These are phyloP conservation scores for Drosophila pseudotalamancana DNA, from an alignment of 2,888 invertebrate genomes.

Conservation along the genomic window DNA sequence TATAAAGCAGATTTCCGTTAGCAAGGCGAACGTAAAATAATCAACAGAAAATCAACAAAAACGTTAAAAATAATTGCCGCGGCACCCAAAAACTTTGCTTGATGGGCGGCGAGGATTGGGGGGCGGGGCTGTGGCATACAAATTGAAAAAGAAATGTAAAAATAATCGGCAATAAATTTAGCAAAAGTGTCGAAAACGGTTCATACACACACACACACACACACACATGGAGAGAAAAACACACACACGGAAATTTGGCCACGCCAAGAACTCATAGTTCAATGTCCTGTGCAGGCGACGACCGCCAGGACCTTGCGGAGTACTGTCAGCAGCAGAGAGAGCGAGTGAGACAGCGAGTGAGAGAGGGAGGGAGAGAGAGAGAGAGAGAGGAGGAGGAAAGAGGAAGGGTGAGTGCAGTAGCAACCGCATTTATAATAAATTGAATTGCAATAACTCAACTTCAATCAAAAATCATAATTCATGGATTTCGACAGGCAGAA, in stretches of 20 bases:
- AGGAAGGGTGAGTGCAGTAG: conserved; percentile 27
- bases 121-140: conserved; percentile 28
- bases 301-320: conserved; percentile 12
- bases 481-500: conserved; percentile 77
- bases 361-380: background rate
- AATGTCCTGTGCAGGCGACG: conserved; percentile 75
- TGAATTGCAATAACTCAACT: conserved; percentile 83
- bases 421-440: conserved; percentile 82
- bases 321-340: conserved; percentile 27
- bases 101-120: background rate
- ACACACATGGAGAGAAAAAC: conserved; percentile 25
- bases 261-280: conserved; percentile 78
- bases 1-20: background rate
- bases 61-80: conserved; percentile 71
- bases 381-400: background rate
- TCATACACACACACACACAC: conserved; percentile 46
- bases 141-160: conserved; percentile 75
- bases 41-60: conserved; percentile 75
- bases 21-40: conserved; percentile 41
- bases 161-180: conserved; percentile 79
- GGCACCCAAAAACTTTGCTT: conserved; percentile 32
- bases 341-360: background rate
- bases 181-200: conserved; percentile 78
- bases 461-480: conserved; percentile 84
- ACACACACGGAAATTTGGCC: conserved; percentile 65